Conservation (phyloP, 2,113 vertebrate species). For the Mesoclemmys tuberculata region DNA sequence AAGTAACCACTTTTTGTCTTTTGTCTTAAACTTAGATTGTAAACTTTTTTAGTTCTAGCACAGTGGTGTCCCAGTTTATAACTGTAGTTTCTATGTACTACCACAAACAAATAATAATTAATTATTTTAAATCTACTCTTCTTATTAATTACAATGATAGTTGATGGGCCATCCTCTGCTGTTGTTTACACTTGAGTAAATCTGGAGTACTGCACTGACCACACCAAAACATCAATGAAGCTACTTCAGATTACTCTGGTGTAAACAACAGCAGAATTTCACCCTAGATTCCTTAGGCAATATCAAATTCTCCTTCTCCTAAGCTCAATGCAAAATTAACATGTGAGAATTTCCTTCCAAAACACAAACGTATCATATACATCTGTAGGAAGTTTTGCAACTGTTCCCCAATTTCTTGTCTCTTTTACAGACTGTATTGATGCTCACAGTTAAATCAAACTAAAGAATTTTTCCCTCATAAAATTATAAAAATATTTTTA, state of each 20-base stretch:
- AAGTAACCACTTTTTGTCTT: not conserved
- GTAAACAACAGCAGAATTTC: not conserved
- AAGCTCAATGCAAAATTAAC: not conserved
- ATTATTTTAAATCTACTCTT: not conserved
- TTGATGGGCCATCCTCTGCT: not conserved
- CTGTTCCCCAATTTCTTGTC: not conserved
- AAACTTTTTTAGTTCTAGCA: not conserved
- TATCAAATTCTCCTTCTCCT: not conserved
- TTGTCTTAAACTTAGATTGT: not conserved
- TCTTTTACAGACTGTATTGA: not conserved
- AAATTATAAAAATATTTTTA: not conserved
- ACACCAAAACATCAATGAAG: not conserved
- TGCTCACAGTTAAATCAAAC: not conserved
- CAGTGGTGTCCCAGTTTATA: not conserved
- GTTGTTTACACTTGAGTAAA: not conserved
- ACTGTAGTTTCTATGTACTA: accelerated
- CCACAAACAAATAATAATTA: not conserved
- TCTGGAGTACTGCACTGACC: not conserved
- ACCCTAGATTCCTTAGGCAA: accelerated
- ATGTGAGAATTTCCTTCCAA: not conserved
- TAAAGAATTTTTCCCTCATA: not conserved
- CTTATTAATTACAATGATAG: not conserved
- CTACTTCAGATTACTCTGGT: not conserved
- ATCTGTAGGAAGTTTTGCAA: not conserved
- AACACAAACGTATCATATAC: not conserved